phyloP scores from a whole-genome alignment of 2,797 vertebrate genomes.

The Menidia menidia region DNA sequence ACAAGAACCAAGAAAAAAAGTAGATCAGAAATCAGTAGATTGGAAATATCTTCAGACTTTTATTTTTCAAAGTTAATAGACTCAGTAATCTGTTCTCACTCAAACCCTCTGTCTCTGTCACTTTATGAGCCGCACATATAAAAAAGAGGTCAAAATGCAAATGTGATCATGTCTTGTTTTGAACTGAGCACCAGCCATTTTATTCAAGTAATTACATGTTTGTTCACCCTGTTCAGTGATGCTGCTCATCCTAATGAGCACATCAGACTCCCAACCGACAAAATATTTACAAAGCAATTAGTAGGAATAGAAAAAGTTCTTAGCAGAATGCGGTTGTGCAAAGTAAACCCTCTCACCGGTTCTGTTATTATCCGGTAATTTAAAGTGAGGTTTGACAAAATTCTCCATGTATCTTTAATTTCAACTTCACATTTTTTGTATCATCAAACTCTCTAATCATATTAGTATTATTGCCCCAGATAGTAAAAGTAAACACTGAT shows the following conservation, averaged over 20 bases:
- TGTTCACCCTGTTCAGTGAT: slow-evolving; percentile 30
- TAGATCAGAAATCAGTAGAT: neutral
- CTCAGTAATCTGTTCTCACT: neutral
- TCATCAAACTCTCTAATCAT: neutral
- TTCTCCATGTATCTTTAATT: neutral
- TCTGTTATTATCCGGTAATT: too few species aligned
- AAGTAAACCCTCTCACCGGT: neutral
- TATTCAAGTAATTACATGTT: slow-evolving; percentile 54
- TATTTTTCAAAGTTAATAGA: neutral
- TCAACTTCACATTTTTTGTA: neutral
- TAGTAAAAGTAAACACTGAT: neutral
- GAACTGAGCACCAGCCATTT: slow-evolving; percentile 41
- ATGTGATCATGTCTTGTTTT: slow-evolving; percentile 16
- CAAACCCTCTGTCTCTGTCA: neutral
- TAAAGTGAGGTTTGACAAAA: too few species aligned
- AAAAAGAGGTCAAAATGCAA: slow-evolving; percentile 11
- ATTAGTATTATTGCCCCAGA: neutral
- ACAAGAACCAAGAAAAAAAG: neutral
- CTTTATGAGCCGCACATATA: neutral
- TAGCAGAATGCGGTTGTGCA: neutral
- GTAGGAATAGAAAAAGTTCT: slow-evolving; percentile 12
- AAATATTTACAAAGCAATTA: slow-evolving; percentile 58
- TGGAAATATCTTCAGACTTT: neutral
- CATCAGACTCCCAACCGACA: slow-evolving; percentile 58
- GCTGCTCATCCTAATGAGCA: slow-evolving; percentile 62